These are phyloP conservation scores for Gobio gobio DNA, from an alignment of 2,113 vertebrate species.

Conservation along the genomic window DNA sequence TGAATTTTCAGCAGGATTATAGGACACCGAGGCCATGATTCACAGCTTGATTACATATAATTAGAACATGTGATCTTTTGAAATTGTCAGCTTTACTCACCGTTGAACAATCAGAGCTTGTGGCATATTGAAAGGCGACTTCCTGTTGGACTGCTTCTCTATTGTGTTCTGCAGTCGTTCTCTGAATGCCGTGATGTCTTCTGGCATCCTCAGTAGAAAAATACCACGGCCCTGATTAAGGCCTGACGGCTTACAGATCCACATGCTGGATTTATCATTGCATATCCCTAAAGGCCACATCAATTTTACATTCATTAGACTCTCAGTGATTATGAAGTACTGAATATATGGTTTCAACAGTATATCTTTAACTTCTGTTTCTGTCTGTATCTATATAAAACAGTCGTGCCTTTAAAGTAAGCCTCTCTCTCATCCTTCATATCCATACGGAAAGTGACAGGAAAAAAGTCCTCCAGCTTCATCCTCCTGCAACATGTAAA, in stretches of 20 bases:
- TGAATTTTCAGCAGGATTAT: not conserved
- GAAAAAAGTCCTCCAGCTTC: slow-evolving; percentile 87
- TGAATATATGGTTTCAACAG: not conserved
- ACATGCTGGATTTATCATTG: slow-evolving; percentile 67
- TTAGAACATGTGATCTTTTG: not conserved
- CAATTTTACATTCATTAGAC: slow-evolving; percentile 8
- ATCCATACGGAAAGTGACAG: slow-evolving; percentile 85
- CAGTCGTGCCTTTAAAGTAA: slow-evolving; percentile 72
- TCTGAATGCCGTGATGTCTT: slow-evolving; percentile 73
- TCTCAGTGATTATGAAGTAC: not conserved
- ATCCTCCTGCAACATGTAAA: slow-evolving; percentile 70
- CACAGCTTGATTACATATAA: slow-evolving; percentile 14
- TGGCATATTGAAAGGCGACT: slow-evolving; percentile 50
- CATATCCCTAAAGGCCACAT: slow-evolving; percentile 54
- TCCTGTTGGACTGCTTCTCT: slow-evolving; percentile 57
- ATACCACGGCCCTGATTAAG: slow-evolving; percentile 89
- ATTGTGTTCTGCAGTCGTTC: slow-evolving; percentile 69
- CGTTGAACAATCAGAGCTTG: slow-evolving; percentile 82
- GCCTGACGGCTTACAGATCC: slow-evolving; percentile 89
- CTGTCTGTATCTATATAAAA: not conserved
- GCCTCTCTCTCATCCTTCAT: slow-evolving; percentile 78
- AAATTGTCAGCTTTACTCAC: slow-evolving; percentile 66
- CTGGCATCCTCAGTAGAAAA: slow-evolving; percentile 80
- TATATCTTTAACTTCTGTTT: not conserved
- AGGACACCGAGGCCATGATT: not conserved